phyloP scores from a whole-genome alignment of 2,888 invertebrate genomes.

The Caenorhabditis plicata region DNA sequence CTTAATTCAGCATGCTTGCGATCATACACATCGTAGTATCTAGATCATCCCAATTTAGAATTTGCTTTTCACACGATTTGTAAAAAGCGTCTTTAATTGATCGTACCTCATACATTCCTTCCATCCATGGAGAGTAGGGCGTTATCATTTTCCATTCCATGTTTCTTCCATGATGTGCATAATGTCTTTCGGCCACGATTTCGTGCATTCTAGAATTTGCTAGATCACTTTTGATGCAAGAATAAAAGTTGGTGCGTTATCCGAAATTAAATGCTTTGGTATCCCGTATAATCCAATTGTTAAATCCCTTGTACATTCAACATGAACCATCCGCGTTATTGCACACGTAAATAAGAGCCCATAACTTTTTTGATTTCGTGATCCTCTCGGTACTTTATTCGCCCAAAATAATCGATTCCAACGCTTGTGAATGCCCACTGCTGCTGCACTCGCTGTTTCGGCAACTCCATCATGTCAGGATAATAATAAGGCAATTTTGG shows the following conservation, averaged over 20 bases:
- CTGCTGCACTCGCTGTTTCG: conserved; percentile 10
- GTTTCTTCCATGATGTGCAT: not conserved
- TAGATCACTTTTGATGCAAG: conserved; percentile 54
- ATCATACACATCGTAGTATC: conserved; percentile 7
- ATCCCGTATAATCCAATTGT: conserved; percentile 6
- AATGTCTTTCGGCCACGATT: too few relatives aligned
- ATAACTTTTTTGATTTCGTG: conserved; percentile 5
- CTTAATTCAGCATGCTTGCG: conserved; percentile 15
- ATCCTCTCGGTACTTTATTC: conserved; percentile 2
- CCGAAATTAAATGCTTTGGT: conserved; percentile 37
- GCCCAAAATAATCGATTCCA: conserved; percentile 42
- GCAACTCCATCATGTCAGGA: conserved; percentile 12
- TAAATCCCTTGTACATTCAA: conserved; percentile 13
- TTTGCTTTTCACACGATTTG: conserved; percentile 4
- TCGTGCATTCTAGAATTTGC: too few relatives aligned
- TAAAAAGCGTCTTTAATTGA: conserved; percentile 3
- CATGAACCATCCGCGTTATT: conserved; percentile 24
- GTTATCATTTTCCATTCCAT: conserved; percentile 7
- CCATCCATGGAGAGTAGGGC: conserved; percentile 15
- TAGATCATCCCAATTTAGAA: conserved; percentile 1
- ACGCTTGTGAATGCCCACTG: conserved; percentile 19
- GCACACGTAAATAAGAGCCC: conserved; percentile 28
- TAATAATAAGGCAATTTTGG: conserved; percentile 8
- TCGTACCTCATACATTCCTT: conserved; percentile 12
- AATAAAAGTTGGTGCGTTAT: conserved; percentile 65